These are phyloP conservation scores for Eulacestoma nigropectus DNA, from an alignment of 2,113 vertebrate species.

Conservation along the genomic window DNA sequence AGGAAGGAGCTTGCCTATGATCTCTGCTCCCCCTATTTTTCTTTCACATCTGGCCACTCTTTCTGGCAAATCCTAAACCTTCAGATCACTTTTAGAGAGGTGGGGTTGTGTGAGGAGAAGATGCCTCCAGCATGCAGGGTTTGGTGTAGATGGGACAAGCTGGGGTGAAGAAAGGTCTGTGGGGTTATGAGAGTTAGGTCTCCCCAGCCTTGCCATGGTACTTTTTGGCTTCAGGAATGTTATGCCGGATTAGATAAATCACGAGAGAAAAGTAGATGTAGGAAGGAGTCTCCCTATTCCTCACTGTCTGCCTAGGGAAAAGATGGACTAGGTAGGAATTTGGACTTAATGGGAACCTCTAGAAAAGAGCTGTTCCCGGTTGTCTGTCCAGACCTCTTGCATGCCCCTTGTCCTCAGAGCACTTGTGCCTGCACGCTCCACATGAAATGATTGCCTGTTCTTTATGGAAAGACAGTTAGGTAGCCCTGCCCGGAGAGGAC, in stretches of 20 bases:
- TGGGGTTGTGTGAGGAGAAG: background rate
- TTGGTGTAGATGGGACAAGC: background rate
- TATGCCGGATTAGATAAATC: background rate
- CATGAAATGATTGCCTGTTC: background rate
- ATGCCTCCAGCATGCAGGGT: background rate
- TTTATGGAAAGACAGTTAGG: background rate
- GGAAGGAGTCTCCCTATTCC: background rate
- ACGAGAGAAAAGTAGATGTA: background rate
- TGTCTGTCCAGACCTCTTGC: slow-evolving; percentile 25
- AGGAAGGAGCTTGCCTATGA: background rate
- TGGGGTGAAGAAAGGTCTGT: background rate
- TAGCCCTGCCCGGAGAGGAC: background rate
- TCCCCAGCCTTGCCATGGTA: background rate
- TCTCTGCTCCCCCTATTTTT: background rate
- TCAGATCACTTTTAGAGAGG: background rate
- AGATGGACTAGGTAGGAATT: background rate
- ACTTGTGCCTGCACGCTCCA: background rate
- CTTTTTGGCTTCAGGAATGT: background rate
- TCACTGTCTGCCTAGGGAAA: background rate
- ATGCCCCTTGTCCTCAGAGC: slow-evolving; percentile 24
- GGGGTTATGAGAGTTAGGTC: background rate
- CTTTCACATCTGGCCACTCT: background rate
- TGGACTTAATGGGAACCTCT: background rate
- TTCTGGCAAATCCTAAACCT: background rate
- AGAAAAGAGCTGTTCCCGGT: background rate